phyloP scores from a whole-genome alignment of 2,888 invertebrate genomes.

The Pammene fasciana region DNA sequence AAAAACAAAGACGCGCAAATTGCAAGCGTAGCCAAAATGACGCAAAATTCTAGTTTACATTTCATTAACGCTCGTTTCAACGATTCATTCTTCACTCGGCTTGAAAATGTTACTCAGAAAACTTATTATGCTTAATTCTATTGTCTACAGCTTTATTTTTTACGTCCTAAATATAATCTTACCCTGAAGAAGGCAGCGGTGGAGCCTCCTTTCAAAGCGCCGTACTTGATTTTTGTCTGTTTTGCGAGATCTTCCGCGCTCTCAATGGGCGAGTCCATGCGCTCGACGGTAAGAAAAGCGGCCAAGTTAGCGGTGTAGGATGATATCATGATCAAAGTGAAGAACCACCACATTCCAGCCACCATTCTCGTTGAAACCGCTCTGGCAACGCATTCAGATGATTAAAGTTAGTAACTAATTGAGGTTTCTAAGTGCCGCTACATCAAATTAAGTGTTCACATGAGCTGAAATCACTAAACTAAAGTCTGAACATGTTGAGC shows the following conservation, averaged over 20 bases:
- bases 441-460: slow-evolving; percentile 24
- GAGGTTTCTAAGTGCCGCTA: slow-evolving; percentile 26
- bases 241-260: slow-evolving; percentile 97
- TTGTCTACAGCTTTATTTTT: slow-evolving; percentile 7
- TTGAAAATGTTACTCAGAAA: slow-evolving; percentile 4
- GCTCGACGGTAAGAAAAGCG: slow-evolving; percentile 95
- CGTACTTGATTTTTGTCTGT: slow-evolving; percentile 98
- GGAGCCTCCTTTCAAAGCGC: slow-evolving; percentile 95
- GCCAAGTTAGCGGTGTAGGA: slow-evolving; percentile 98
- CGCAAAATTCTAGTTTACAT: slow-evolving; percentile 40
- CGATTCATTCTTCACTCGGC: slow-evolving; percentile 21
- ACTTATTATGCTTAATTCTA: slow-evolving; percentile 28
- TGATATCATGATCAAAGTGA: slow-evolving; percentile 97
- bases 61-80: slow-evolving; percentile 32
- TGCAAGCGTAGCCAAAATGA: slow-evolving; percentile 24
- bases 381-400: slow-evolving; percentile 68
- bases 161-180: slow-evolving; percentile 50
- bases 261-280: slow-evolving; percentile 97
- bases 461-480: slow-evolving; percentile 17
- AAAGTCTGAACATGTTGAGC: slow-evolving; percentile 12
- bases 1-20: slow-evolving; percentile 41
- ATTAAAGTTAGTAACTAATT: slow-evolving; percentile 6
- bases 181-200: slow-evolving; percentile 98
- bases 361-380: slow-evolving; percentile 95
- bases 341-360: slow-evolving; percentile 98